Evolutionary conservation across 2,113 vertebrate species (phyloP).

Genomic region (Ceyx cyanopectus): DNA sequence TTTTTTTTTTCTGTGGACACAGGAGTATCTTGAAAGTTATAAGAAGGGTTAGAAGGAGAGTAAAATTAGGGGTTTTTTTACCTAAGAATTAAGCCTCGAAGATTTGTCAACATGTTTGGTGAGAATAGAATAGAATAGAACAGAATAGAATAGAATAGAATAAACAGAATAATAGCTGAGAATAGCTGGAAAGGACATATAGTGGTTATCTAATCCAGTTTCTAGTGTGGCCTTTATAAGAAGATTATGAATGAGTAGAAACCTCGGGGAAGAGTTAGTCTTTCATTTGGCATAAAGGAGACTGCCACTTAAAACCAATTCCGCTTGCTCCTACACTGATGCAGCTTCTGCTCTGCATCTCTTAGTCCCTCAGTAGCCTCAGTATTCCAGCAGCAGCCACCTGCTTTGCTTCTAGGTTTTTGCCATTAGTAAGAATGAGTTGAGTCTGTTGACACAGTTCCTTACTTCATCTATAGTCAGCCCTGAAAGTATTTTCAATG

Average conservation of each 20-base stretch:
- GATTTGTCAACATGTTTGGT: not conserved
- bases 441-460: not conserved
- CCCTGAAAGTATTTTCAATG: not conserved
- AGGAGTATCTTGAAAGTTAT: not conserved
- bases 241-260: not conserved
- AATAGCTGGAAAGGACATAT: not conserved
- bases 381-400: not conserved
- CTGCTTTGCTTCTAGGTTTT: accelerated
- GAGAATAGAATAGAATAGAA: not conserved
- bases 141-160: not conserved
- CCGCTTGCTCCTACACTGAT: accelerated
- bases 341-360: not conserved
- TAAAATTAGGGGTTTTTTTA: not conserved
- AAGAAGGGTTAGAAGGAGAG: not conserved
- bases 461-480: not conserved
- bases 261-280: not conserved
- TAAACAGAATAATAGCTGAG: not conserved
- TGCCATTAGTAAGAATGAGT: not conserved
- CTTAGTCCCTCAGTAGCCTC: not conserved
- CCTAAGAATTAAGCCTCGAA: not conserved
- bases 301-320: not conserved
- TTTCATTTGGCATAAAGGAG: not conserved
- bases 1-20: not conserved
- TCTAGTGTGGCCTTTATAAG: not conserved
- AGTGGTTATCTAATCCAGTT: not conserved